phyloP scores from a whole-genome alignment of 2,797 vertebrate species.

The Phyllotis vaccarum region DNA sequence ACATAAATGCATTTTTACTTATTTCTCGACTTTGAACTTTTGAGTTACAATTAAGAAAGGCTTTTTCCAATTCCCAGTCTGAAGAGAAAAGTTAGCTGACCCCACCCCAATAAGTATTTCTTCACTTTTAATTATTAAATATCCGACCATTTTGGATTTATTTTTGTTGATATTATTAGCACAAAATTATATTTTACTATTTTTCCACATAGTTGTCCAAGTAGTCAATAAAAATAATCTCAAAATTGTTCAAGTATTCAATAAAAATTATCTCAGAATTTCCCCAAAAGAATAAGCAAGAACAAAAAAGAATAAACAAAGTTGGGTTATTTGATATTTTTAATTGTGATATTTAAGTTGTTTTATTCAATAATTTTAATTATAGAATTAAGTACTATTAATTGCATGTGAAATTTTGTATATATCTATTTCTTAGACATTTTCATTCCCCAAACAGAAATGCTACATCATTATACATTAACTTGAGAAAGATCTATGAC shows the following conservation, averaged over 20 bases:
- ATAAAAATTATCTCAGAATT: background rate
- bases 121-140: background rate
- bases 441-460: background rate
- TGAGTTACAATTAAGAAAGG: background rate
- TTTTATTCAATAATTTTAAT: background rate
- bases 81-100: background rate
- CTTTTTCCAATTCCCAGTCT: background rate
- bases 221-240: background rate
- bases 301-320: background rate
- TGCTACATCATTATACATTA: background rate
- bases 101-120: background rate
- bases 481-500: slow-evolving; percentile 4
- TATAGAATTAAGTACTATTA: background rate
- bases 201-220: background rate
- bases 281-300: too few relatives aligned
- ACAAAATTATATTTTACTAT: background rate
- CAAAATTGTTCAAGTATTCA: background rate
- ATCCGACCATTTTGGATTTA: background rate
- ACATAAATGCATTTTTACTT: background rate
- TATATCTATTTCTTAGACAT: background rate
- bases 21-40: background rate
- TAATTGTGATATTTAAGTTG: background rate
- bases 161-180: background rate
- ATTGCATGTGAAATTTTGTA: background rate
- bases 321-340: background rate